phyloP scores from a whole-genome alignment of 2,888 invertebrate species.

The Tachystola acroxantha region DNA sequence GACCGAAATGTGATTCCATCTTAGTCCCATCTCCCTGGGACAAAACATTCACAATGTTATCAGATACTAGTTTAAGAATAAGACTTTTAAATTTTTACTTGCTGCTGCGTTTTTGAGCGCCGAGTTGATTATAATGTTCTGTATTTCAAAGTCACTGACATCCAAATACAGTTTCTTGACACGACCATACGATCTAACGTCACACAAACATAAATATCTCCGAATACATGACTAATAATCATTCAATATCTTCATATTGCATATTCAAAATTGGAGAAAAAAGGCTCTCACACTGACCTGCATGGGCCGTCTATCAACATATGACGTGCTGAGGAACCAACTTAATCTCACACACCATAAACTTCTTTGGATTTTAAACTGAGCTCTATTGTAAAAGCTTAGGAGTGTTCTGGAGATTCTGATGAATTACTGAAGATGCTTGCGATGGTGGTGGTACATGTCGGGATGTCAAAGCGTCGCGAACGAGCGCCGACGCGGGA shows the following conservation, averaged over 20 bases:
- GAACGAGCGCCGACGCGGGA: conserved; percentile 75
- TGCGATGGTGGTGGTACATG: conserved; percentile 34
- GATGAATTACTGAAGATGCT: conserved; percentile 22
- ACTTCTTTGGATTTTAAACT: conserved; percentile 15
- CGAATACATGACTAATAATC: conserved; percentile 57
- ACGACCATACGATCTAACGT: conserved; percentile 32
- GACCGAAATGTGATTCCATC: too few relatives aligned
- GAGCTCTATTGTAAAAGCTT: conserved; percentile 17
- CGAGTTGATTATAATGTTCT: conserved; percentile 5
- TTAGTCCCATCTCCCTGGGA: too few relatives aligned
- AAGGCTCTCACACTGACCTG: conserved; percentile 56
- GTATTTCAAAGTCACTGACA: conserved; percentile 10
- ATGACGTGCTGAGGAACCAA: conserved; percentile 52
- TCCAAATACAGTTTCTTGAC: conserved; percentile 31
- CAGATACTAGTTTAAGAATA: too few relatives aligned
- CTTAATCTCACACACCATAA: conserved; percentile 16
- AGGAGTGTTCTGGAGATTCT: not conserved
- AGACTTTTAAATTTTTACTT: too few relatives aligned
- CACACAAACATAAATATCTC: conserved; percentile 40
- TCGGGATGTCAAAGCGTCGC: conserved; percentile 78
- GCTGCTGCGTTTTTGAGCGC: too few relatives aligned
- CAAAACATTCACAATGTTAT: too few relatives aligned
- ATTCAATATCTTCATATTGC: conserved; percentile 72
- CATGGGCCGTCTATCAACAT: conserved; percentile 70
- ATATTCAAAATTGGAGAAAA: conserved; percentile 55